Conservation (phyloP, 2,888 invertebrate genomes). For the Neoitamus cyanurus region DNA sequence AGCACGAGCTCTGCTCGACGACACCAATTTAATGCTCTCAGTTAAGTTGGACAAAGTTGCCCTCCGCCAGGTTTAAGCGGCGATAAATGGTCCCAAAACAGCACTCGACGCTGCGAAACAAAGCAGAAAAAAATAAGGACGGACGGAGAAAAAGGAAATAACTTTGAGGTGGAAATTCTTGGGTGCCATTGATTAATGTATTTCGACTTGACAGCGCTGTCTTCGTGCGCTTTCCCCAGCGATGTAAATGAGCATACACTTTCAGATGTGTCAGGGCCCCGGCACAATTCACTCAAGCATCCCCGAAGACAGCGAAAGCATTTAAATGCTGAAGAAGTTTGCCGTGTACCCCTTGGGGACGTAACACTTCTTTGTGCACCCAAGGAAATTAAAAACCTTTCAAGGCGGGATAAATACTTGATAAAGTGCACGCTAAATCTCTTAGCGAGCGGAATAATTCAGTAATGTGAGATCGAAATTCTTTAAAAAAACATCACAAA, state of each 20-base stretch:
- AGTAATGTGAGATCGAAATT: slow-evolving; percentile 41
- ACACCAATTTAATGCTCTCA: slow-evolving; percentile 3
- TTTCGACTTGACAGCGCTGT: slow-evolving; percentile 31
- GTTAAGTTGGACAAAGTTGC: slow-evolving; percentile 12
- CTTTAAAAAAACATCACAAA: slow-evolving; percentile 34
- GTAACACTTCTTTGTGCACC: slow-evolving; percentile 44
- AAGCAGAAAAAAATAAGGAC: not conserved
- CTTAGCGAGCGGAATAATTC: slow-evolving; percentile 34
- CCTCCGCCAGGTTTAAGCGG: not conserved
- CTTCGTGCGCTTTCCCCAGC: slow-evolving; percentile 2
- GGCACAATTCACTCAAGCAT: slow-evolving; percentile 40
- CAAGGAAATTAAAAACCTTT: slow-evolving; percentile 42
- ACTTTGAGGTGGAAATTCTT: slow-evolving; percentile 33
- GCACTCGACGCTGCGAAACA: not conserved
- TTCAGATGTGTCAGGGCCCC: slow-evolving; percentile 1
- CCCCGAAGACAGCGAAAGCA: slow-evolving; percentile 28
- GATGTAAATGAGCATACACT: slow-evolving; percentile 43
- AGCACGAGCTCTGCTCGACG: slow-evolving; percentile 8
- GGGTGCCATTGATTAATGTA: slow-evolving; percentile 40
- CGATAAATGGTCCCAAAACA: slow-evolving; percentile 31
- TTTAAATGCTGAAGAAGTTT: slow-evolving; percentile 41
- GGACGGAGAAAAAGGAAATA: not conserved
- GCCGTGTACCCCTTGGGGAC: slow-evolving; percentile 19
- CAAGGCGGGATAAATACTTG: slow-evolving; percentile 40
- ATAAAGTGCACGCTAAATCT: slow-evolving; percentile 45